Evolutionary conservation across 2,888 invertebrate genomes (phyloP).

Genomic region (Yponomeuta sedellus): DNA sequence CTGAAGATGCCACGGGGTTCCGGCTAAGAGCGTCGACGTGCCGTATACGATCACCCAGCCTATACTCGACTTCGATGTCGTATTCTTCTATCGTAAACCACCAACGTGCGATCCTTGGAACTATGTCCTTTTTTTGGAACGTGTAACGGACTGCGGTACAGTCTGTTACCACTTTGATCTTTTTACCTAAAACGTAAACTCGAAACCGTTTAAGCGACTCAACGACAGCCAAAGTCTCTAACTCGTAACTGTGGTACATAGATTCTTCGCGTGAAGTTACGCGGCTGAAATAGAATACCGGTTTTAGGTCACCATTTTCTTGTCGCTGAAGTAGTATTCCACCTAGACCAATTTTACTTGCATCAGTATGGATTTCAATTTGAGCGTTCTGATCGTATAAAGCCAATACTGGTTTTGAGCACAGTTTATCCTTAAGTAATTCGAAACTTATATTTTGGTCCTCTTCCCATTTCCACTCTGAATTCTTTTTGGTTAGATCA

Average conservation of each 20-base stretch:
- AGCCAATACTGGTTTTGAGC: conserved; percentile 24
- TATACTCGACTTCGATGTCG: conserved; percentile 12
- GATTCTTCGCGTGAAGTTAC: conserved; percentile 25
- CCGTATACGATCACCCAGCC: conserved; percentile 6
- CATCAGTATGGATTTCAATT: conserved; percentile 33
- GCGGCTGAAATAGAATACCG: conserved; percentile 30
- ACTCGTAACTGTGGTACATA: conserved; percentile 25
- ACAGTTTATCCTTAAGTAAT: conserved; percentile 23
- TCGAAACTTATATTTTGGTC: conserved; percentile 24
- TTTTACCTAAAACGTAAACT: conserved; percentile 29
- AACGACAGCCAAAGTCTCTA: conserved; percentile 38
- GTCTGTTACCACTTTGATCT: conserved; percentile 12
- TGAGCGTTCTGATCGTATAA: conserved; percentile 22
- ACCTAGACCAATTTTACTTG: conserved; percentile 28
- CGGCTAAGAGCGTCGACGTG: conserved; percentile 15
- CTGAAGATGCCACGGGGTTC: conserved; percentile 5
- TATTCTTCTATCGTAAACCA: conserved; percentile 12
- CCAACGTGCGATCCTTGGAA: conserved; percentile 13
- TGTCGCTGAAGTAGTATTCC: conserved; percentile 29
- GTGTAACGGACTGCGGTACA: conserved; percentile 9
- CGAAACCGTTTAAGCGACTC: conserved; percentile 32
- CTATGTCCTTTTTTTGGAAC: neutral
- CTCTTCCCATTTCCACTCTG: conserved; percentile 19
- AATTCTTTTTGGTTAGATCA: conserved; percentile 22
- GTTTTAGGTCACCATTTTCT: conserved; percentile 17